Evolutionary conservation across 2,797 vertebrate species (phyloP), one percentile per base, ranked within the genome.

Genomic region (Morus bassanus): DNA sequence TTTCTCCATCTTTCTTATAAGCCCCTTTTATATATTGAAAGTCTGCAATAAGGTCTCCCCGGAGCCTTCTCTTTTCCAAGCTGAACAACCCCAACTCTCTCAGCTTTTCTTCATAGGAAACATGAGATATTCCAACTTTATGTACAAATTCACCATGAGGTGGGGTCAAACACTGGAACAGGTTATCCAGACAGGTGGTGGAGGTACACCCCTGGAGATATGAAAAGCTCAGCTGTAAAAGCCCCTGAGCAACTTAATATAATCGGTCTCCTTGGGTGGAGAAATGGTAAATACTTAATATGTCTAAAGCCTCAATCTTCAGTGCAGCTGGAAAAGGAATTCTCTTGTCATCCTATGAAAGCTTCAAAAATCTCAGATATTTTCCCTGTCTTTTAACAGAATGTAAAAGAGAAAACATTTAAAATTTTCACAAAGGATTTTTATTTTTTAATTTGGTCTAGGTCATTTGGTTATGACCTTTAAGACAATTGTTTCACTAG

Each of bases 401-500:
- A 88, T 35, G 18, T 25, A 81, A 81, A 91, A 82, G 11, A 79
- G 9, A 85, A 91, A 90, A 86, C 12, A 78, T 68, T 67, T 59
- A 27, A 91, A 94, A 76, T 85, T 94, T 91, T 87, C 17, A 74
- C 17, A 84, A 93, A 73, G 11, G 27, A 30, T 56, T 39, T 90
- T 86, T n/a, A n/a, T n/a, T 91, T 82, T 93, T 95, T 68, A 13
- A 88, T 95, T 95, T 95, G 21, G 77, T 90, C 50, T 86, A 82
- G 93, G 93, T 93, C 92, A 93, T 93, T 96, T 96, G 83, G 65
- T 94, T 96, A 92, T 93, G 93, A 96, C 95, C 95, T 97, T 97
- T 95, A 87, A 96, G 96, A 95, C 89, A 94, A 97, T 73, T 93
- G 93, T 96, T 97, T 94, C 96, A 95, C 92, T 86, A 96, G 68